Evolutionary conservation across 2,113 vertebrate genomes (phyloP).

Genomic region (Melanerpes aurifrons): DNA sequence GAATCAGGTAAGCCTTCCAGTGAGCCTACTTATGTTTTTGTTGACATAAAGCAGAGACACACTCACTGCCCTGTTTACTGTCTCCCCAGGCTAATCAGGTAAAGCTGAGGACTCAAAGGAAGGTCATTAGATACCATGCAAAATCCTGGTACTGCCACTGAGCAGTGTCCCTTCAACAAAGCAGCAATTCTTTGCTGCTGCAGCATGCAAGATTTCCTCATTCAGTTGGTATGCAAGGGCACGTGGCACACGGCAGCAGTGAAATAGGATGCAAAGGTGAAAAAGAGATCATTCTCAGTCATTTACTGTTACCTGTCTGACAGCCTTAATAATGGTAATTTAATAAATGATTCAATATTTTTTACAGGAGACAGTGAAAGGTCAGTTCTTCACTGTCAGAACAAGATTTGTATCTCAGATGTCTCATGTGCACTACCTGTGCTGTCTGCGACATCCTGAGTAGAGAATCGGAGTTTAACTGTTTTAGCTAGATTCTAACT

Average conservation of each 20-base stretch:
- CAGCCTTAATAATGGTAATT: background rate
- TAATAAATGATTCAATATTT: background rate
- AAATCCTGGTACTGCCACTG: background rate
- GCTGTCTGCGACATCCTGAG: background rate
- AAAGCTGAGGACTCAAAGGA: background rate
- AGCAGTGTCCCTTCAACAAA: background rate
- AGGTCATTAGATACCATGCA: background rate
- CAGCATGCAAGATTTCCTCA: background rate
- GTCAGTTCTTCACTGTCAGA: background rate
- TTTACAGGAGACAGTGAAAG: background rate
- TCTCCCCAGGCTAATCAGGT: background rate
- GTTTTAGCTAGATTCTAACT: background rate
- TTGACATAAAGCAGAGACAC: background rate
- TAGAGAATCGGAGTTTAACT: background rate
- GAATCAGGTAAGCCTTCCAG: background rate
- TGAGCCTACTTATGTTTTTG: background rate
- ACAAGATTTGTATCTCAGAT: background rate
- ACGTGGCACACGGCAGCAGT: background rate
- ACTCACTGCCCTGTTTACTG: background rate
- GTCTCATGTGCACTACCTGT: background rate
- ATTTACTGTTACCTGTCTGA: background rate
- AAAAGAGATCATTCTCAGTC: background rate
- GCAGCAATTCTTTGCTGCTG: background rate
- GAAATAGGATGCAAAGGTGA: background rate
- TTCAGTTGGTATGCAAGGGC: background rate